Conservation (phyloP, 2,888 invertebrate genomes). For the Adela reaumurella region DNA sequence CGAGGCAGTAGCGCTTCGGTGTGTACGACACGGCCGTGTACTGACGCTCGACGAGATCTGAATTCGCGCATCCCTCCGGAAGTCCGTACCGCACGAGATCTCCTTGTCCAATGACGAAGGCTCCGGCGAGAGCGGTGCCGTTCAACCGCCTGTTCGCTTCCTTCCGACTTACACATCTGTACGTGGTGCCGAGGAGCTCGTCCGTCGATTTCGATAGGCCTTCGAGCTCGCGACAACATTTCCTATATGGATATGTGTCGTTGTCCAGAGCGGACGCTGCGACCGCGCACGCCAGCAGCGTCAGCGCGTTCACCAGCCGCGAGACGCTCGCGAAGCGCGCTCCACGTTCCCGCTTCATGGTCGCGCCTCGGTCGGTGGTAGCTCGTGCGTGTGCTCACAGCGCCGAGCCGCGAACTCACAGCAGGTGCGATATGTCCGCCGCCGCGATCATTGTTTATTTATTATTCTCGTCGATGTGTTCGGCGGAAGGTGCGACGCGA, state of each 20-base stretch:
- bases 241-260: constrained; percentile 15
- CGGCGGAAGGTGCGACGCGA: not conserved
- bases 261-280: not conserved
- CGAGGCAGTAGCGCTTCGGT: constrained; percentile 8
- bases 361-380: not conserved
- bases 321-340: not conserved
- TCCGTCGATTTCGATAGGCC: constrained; percentile 29
- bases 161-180: constrained; percentile 19
- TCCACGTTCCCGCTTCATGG: not conserved
- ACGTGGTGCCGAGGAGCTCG: constrained; percentile 15
- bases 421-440: not conserved
- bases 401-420: not conserved
- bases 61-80: constrained; percentile 23
- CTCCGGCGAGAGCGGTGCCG: not conserved
- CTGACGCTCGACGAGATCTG: constrained; percentile 13
- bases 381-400: not conserved
- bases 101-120: constrained; percentile 22
- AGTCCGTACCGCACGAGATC: constrained; percentile 26
- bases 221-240: constrained; percentile 33
- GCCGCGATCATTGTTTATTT: not conserved
- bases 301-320: not conserved
- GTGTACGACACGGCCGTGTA: constrained; percentile 2
- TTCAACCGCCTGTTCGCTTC: not conserved
- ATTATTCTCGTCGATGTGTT: not conserved
- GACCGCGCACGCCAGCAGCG: not conserved